Evolutionary conservation across 2,113 vertebrate species (phyloP).

Genomic region (Gallinago undulata): DNA sequence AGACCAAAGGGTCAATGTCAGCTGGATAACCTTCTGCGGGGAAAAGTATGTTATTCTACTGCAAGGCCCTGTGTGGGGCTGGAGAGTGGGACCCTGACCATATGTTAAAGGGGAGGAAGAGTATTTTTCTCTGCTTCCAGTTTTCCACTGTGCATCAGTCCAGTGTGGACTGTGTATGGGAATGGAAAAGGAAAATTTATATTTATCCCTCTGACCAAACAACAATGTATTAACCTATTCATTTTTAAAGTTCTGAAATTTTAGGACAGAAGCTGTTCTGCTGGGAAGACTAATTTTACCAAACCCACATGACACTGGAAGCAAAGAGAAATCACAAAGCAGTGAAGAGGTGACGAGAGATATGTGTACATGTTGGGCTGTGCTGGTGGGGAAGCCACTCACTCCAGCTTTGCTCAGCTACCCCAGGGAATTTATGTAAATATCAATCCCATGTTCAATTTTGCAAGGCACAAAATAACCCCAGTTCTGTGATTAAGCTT

Average conservation of each 20-base stretch:
- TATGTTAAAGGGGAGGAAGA: neutral
- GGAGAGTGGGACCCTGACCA: neutral
- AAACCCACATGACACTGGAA: neutral
- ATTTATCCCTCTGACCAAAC: neutral
- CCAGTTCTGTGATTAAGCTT: neutral
- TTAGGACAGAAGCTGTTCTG: neutral
- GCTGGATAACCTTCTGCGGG: neutral
- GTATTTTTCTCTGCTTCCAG: neutral
- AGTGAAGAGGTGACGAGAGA: neutral
- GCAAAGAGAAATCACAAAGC: neutral
- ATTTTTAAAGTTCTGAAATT: neutral
- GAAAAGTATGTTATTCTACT: neutral
- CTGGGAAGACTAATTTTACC: neutral
- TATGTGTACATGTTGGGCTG: neutral
- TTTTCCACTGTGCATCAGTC: neutral
- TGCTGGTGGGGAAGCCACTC: neutral
- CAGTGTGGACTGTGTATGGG: neutral
- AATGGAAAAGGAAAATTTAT: neutral
- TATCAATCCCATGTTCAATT: neutral
- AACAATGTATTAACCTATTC: neutral
- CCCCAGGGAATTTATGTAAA: neutral
- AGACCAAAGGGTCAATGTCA: neutral
- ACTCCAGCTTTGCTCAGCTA: neutral
- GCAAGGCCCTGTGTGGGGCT: neutral
- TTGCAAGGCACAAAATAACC: neutral